A percentile compares a stretch with the other conserved stretches of the same genome.
phyloP scores from a whole-genome alignment of 2,113 vertebrate genomes.

The Caloenas nicobarica region DNA sequence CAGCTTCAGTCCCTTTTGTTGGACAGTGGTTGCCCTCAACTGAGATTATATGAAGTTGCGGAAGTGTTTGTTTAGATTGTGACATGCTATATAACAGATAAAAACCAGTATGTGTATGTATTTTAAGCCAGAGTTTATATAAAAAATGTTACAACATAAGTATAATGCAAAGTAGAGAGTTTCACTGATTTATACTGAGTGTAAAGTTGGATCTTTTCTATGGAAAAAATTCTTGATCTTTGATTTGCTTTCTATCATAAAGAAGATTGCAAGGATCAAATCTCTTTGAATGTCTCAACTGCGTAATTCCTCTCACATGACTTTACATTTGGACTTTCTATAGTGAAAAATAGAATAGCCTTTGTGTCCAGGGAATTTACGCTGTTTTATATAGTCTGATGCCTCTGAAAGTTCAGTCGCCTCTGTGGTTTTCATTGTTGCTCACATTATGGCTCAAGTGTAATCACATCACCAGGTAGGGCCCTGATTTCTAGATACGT shows the following conservation, averaged over 20 bases:
- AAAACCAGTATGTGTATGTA: not conserved
- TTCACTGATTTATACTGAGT: not conserved
- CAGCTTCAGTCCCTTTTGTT: not conserved
- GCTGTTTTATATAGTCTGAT: not conserved
- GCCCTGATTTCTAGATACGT: not conserved
- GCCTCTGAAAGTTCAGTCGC: not conserved
- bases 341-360: not conserved
- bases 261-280: not conserved
- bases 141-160: not conserved
- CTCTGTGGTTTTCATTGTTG: not conserved
- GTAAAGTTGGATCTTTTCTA: not conserved
- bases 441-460: not conserved
- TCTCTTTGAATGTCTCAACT: not conserved
- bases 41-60: not conserved
- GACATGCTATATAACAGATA: not conserved
- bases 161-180: not conserved
- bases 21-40: not conserved
- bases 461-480: not conserved
- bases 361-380: not conserved
- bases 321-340: not conserved
- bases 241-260: not conserved
- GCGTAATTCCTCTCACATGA: not conserved
- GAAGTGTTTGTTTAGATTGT: not conserved
- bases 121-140: not conserved
- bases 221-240: not conserved